A percentile compares a stretch with the other conserved stretches of the same genome.
These are phyloP conservation scores for Mesitornis unicolor DNA, from an alignment of 2,113 vertebrate species.

Conservation along the genomic window DNA sequence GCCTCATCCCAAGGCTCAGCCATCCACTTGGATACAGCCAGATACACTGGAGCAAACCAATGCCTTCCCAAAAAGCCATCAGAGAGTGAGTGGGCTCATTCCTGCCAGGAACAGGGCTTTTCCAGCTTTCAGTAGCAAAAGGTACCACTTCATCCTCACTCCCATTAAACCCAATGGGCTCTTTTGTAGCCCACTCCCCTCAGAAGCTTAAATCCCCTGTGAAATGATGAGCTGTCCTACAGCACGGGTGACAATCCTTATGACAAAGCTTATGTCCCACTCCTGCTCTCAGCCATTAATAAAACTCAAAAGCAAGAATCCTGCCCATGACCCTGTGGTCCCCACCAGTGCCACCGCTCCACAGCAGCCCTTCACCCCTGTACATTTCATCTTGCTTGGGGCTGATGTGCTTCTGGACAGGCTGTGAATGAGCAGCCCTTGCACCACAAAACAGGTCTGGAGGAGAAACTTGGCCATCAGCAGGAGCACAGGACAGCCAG, in stretches of 20 bases:
- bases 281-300: neutral
- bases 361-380: neutral
- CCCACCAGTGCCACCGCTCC: fast-evolving
- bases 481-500: neutral
- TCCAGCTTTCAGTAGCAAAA: neutral
- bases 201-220: neutral
- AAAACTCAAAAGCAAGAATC: neutral
- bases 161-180: neutral
- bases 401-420: neutral
- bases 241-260: neutral
- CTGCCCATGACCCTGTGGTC: neutral
- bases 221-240: neutral
- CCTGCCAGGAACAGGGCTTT: neutral
- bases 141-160: fast-evolving
- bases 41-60: neutral
- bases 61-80: neutral
- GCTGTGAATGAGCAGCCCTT: neutral
- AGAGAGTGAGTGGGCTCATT: neutral
- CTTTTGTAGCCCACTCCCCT: neutral
- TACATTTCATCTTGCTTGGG: neutral
- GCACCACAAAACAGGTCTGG: neutral
- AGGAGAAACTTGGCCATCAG: neutral
- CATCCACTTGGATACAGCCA: neutral
- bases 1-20: neutral
- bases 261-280: neutral